Conservation (phyloP, 1,140 invertebrate species). For the Bradysia coprophila region DNA sequence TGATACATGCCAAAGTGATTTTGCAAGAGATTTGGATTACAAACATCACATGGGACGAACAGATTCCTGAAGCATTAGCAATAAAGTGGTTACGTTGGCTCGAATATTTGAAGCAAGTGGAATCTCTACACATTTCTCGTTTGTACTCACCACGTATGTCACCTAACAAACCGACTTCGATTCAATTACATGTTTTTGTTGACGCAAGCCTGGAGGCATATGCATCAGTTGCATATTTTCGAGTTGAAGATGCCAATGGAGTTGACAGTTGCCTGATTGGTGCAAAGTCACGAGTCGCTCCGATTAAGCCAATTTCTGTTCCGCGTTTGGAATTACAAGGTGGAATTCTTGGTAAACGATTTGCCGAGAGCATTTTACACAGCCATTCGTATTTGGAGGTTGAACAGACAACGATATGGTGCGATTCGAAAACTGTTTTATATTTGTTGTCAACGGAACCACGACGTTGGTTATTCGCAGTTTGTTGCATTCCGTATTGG, state of each 20-base stretch:
- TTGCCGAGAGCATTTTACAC: conserved; percentile 5
- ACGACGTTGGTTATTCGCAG: conserved; percentile 4
- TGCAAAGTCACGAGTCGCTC: conserved; percentile 18
- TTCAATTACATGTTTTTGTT: conserved; percentile 5
- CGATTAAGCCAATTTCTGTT: conserved; percentile 15
- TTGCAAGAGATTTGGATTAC: conserved; percentile 8
- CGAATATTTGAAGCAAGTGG: conserved; percentile 7
- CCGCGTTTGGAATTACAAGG: conserved; percentile 23
- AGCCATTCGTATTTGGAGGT: background rate
- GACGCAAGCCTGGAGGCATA: conserved; percentile 3
- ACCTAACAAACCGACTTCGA: background rate
- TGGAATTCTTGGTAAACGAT: conserved; percentile 14
- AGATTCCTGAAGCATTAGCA: background rate
- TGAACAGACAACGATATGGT: conserved; percentile 5
- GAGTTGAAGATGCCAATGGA: conserved; percentile 2
- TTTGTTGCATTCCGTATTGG: conserved; percentile 8
- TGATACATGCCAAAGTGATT: conserved; percentile 7
- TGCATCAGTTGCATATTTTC: conserved; percentile 1
- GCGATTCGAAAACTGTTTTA: conserved; percentile 9
- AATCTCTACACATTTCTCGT: conserved; percentile 10
- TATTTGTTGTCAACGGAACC: conserved; percentile 10
- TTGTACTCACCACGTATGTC: conserved; percentile 4
- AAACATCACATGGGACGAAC: conserved; percentile 9
- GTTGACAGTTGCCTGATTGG: conserved; percentile 2
- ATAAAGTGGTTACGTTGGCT: conserved; percentile 3